Evolutionary conservation across 1,140 invertebrate genomes (phyloP).

Genomic region (Dendrolimus kikuchii): DNA sequence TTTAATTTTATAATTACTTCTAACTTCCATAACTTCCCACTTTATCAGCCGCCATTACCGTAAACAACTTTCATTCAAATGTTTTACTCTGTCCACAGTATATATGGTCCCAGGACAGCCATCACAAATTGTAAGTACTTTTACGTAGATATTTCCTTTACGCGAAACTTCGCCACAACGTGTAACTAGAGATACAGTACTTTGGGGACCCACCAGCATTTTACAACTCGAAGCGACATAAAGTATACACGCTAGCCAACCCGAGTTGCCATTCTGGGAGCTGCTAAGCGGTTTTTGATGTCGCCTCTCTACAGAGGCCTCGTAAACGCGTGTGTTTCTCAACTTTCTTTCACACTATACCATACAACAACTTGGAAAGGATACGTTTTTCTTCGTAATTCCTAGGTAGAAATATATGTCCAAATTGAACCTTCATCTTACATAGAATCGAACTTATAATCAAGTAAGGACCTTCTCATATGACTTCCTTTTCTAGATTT

Average conservation of each 20-base stretch:
- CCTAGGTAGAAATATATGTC: too few species aligned
- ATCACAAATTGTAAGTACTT: conserved; percentile 20
- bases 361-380: background rate
- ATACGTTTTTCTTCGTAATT: too few species aligned
- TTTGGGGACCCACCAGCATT: conserved; percentile 18
- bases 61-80: background rate
- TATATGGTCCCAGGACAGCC: conserved; percentile 12
- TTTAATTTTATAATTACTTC: too few species aligned
- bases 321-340: conserved; percentile 26
- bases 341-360: conserved; percentile 15
- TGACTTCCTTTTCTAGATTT: too few species aligned
- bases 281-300: conserved; percentile 34
- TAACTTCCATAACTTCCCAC: too few species aligned
- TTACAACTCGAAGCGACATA: conserved; percentile 24
- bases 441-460: too few species aligned
- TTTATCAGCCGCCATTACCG: too few species aligned
- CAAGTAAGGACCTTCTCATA: too few species aligned
- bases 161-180: conserved; percentile 18
- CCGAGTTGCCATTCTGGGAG: conserved; percentile 20
- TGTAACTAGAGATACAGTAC: conserved; percentile 20
- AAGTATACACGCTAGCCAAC: conserved; percentile 19
- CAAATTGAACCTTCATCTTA: too few species aligned
- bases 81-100: background rate
- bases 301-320: conserved; percentile 17
- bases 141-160: conserved; percentile 20